A percentile compares a stretch with the other conserved stretches of the same genome.
Conservation (phyloP, 1,140 invertebrate species). For the Macrosteles quadrilineatus region DNA sequence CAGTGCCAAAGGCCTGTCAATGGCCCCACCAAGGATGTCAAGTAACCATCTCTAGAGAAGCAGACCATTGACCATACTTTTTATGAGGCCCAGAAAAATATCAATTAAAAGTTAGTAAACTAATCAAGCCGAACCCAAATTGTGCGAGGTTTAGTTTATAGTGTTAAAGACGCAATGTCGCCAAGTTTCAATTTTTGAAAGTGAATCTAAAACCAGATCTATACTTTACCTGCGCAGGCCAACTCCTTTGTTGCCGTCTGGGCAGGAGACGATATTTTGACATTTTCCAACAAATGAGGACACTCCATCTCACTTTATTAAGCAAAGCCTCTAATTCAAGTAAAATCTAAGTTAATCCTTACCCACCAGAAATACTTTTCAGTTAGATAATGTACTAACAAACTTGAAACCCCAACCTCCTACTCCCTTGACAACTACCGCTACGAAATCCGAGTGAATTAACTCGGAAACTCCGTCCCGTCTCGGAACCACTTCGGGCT, state of each 20-base stretch:
- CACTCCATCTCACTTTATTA: conserved; percentile 38
- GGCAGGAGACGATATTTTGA: conserved; percentile 32
- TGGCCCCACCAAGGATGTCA: conserved; percentile 30
- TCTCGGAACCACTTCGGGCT: too few species aligned
- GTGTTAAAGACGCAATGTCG: not conserved
- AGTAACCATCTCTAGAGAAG: not conserved
- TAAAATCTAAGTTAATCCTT: too few species aligned
- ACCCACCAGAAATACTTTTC: conserved; percentile 11
- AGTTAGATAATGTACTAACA: not conserved
- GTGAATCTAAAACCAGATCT: not conserved
- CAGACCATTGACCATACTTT: not conserved
- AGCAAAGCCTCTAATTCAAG: too few species aligned
- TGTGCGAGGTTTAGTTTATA: not conserved
- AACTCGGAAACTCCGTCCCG: too few species aligned
- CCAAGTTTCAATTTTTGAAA: not conserved
- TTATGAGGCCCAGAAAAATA: not conserved
- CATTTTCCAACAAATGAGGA: conserved; percentile 40
- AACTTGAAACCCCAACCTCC: not conserved
- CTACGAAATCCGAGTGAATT: not conserved
- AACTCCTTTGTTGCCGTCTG: conserved; percentile 36
- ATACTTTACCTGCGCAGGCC: conserved; percentile 38
- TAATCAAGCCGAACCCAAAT: not conserved
- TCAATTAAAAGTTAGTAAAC: not conserved
- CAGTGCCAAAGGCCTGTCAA: conserved; percentile 25
- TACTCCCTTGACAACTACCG: not conserved